Evolutionary conservation across 2,113 vertebrate genomes (phyloP).

Genomic region (Alosa alosa): DNA sequence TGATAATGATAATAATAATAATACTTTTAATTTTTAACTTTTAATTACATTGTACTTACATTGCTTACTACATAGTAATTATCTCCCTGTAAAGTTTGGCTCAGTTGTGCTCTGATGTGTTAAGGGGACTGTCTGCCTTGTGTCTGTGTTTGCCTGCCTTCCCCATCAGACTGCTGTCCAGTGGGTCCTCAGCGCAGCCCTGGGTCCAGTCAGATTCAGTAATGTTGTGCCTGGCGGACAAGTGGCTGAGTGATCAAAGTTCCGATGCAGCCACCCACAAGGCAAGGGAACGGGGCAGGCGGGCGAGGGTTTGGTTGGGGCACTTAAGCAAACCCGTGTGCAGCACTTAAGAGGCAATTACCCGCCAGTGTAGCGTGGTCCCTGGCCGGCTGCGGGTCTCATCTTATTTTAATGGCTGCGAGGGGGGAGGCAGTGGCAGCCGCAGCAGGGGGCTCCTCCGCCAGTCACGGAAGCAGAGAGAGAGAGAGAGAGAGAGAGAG

Average conservation of each 20-base stretch:
- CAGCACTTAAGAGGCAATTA: constrained; percentile 75
- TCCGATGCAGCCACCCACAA: constrained; percentile 55
- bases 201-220: constrained; percentile 38
- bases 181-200: neutral
- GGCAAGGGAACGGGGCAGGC: neutral
- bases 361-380: constrained; percentile 51
- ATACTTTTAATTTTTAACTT: no score
- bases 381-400: constrained; percentile 32
- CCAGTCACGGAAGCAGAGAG: constrained; percentile 72
- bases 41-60: no score
- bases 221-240: constrained; percentile 57
- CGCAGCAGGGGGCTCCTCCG: constrained; percentile 71
- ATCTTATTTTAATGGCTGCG: constrained; percentile 76
- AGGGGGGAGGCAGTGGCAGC: constrained; percentile 61
- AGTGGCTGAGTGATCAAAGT: constrained; percentile 62
- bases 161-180: neutral
- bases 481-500: constrained; percentile 19
- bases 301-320: constrained; percentile 30
- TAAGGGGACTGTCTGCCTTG: neutral
- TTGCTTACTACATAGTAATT: neutral
- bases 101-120: neutral
- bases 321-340: constrained; percentile 64
- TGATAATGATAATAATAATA: no score
- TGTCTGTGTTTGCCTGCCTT: neutral
- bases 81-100: neutral